Conservation (phyloP, 2,113 vertebrate genomes). For the Toxotes jaculatrix region DNA sequence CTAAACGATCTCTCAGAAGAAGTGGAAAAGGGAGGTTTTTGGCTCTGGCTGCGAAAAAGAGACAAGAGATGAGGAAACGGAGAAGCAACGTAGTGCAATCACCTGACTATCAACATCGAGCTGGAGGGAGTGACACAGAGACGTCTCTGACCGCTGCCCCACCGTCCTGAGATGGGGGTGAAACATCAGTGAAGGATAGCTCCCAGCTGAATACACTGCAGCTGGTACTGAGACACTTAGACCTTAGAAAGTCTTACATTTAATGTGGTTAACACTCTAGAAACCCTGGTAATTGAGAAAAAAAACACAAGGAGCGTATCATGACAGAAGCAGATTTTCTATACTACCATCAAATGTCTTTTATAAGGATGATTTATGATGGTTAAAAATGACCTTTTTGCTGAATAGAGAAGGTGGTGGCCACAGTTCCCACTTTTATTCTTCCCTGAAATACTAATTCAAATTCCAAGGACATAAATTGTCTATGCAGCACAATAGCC, state of each 20-base stretch:
- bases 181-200: no score
- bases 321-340: neutral
- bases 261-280: neutral
- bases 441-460: neutral
- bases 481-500: constrained; percentile 15
- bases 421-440: neutral
- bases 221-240: neutral
- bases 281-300: neutral
- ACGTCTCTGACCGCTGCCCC: no score
- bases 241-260: neutral
- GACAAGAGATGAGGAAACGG: no score
- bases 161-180: no score
- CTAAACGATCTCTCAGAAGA: no score
- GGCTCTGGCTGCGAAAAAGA: no score
- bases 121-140: no score
- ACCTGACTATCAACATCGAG: no score
- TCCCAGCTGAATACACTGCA: no score
- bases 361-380: neutral
- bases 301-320: neutral
- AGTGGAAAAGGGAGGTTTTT: no score
- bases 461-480: constrained; percentile 18
- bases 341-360: neutral
- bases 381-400: neutral
- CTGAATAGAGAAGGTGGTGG: neutral
- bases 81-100: no score